Conservation (phyloP, 2,888 invertebrate species). For the Colletes collaris region DNA sequence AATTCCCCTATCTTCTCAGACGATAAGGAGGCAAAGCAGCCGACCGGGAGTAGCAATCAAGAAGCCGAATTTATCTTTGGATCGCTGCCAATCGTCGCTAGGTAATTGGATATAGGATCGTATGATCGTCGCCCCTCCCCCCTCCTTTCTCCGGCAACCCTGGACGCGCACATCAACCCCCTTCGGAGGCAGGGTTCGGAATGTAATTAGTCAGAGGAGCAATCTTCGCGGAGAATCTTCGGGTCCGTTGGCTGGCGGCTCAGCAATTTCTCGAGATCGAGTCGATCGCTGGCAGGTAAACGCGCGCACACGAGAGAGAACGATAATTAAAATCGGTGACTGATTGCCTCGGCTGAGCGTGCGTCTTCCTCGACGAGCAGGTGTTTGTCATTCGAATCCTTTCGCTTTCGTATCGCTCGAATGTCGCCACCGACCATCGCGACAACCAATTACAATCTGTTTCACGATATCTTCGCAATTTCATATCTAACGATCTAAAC, state of each 20-base stretch:
- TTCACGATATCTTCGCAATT: no score
- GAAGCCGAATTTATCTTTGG: constrained; percentile 42
- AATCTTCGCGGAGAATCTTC: constrained; percentile 75
- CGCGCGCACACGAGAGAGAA: constrained; percentile 61
- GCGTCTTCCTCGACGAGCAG: constrained; percentile 6
- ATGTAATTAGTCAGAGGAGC: constrained; percentile 80
- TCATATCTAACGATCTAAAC: no score
- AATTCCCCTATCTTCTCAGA: background rate
- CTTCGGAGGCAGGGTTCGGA: constrained; percentile 72
- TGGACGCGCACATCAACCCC: constrained; percentile 39
- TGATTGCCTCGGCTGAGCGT: constrained; percentile 60
- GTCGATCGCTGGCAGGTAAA: constrained; percentile 69
- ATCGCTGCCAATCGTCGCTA: constrained; percentile 67
- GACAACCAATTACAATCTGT: no score
- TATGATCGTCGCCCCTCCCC: constrained; percentile 41
- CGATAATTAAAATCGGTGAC: constrained; percentile 77
- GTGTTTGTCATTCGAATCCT: background rate
- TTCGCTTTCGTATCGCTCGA: background rate
- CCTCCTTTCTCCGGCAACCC: background rate
- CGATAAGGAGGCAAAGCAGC: constrained; percentile 23
- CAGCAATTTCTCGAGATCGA: constrained; percentile 58
- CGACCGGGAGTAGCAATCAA: constrained; percentile 26
- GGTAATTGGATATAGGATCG: constrained; percentile 73
- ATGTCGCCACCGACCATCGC: no score
- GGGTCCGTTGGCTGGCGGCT: constrained; percentile 66